Conservation (phyloP, 2,888 invertebrate species). For the Mesodorylaimus sp. region DNA sequence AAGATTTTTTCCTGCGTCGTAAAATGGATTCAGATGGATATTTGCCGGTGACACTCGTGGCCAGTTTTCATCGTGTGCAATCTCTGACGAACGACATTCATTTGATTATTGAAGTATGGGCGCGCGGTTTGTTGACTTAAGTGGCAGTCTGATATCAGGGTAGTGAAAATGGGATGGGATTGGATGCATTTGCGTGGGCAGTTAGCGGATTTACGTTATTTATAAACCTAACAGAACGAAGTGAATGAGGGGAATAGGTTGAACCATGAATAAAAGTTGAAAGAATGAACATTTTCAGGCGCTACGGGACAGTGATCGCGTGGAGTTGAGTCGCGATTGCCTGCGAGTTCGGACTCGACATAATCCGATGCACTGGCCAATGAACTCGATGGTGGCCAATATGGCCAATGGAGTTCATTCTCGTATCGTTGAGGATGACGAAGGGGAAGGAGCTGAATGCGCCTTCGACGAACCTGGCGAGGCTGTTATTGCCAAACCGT, state of each 20-base stretch:
- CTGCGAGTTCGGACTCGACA: constrained; percentile 46
- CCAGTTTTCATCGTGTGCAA: constrained; percentile 82
- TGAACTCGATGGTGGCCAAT: constrained; percentile 17
- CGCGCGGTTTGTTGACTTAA: no score
- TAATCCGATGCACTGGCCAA: constrained; percentile 66
- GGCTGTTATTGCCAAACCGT: no score
- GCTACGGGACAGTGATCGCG: constrained; percentile 60
- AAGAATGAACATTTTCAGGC: constrained; percentile 36
- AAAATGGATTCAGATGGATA: constrained; percentile 91
- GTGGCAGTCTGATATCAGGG: background rate
- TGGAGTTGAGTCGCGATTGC: constrained; percentile 51
- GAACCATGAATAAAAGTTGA: no score
- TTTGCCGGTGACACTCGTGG: constrained; percentile 74
- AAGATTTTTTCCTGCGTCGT: constrained; percentile 84
- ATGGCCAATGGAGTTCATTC: constrained; percentile 23
- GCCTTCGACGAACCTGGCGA: no score
- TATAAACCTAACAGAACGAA: no score
- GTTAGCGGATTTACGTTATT: no score
- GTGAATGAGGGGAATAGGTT: no score
- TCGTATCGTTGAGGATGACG: background rate
- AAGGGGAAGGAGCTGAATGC: no score
- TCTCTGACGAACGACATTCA: constrained; percentile 64
- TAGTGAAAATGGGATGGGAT: no score
- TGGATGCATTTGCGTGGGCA: no score
- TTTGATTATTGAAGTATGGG: constrained; percentile 51